Evolutionary conservation across 2,888 invertebrate species (phyloP), one percentile per base, ranked within the genome.

Genomic region (Arge pagana): DNA sequence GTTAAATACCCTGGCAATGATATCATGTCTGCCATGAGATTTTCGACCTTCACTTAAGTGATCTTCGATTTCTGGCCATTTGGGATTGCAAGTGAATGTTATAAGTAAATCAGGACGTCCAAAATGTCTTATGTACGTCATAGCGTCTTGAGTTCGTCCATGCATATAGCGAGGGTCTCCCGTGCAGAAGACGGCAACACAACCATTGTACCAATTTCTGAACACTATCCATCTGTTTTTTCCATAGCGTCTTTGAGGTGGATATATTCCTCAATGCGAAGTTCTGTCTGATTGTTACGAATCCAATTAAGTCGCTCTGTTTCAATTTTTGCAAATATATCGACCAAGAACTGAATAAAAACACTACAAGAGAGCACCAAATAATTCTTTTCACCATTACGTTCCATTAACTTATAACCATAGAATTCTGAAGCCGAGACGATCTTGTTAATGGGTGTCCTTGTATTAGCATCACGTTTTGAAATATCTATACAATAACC

Each of bases 151-250:
- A 4, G 64, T 62, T 30, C 62, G 54, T 57, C 74, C 66, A 48
- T 70, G 69, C 74, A 77, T 73, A 54, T 74, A 63, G 10, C 76
- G 55, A 48, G 74, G 73, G n/a, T 72, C 62, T n/a, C 73, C 72
- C 4, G 55, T 61, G 36, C 53, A 71, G n/a, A 48, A 3, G 59
- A 43, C 48, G 73, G 70, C 1, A 72, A 56, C 63, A 70, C 69
- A 45, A 60, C 61, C 31, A 54, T 52, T 15, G 59, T 23, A 5
- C 70, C 68, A n/a, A 60, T 50, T 10, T 48, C 54, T 21, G 33
- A 54, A 1, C 67, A 48, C 59, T 67, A 62, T 19, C 23, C 54
- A 40, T 61, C 50, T 59, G 57, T 58, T 60, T 67, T 61, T n/a
- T 2, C 16, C 11, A 67, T 48, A 16, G 67, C 65, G 55, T 68